Base-by-base conservation (phyloP, 2,113 vertebrate genomes). In the Anguilla rostrata region DNA sequence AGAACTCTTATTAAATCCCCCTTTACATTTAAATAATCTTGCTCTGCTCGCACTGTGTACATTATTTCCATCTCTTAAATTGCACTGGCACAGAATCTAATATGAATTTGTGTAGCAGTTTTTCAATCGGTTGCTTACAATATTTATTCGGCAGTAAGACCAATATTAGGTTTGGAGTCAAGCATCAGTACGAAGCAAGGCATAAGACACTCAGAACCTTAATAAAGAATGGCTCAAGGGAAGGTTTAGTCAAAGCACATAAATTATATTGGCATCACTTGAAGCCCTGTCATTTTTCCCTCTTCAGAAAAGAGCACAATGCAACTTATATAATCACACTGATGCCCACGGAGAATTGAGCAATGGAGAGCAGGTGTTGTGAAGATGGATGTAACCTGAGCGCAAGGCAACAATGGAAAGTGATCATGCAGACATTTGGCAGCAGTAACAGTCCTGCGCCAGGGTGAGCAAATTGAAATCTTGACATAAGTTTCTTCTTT, bases 171-270 rank as follows among this genome's bases (percentile, higher is more conserved):
- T 88, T 94, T 94, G 89, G 91, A 91, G 93, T 92, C 88, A 89
- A 92, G 91, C 94, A 92, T 92, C 90, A 80, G 85, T 57, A 90
- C 87, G 87, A 90, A 90, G 87, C 93, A 92, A 93, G 91, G 91
- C 91, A 93, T 92, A 90, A 92, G 90, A 93, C 1, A 20, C 89
- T 92, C 87, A 84, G 87, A 93, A 91, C 92, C 92, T 92, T 93
- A 94, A 95, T 95, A 95, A 95, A 94, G 92, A 87, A 89, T 88
- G 90, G 92, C 94, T 95, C 93, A 90, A 91, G 94, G 94, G 91
- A 93, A 87, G 91, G 87, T 91, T 94, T 93, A 92, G 87, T 91
- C 53, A 94, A 87, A 91, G 86, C 88, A 90, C 89, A 89, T 92
- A 91, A 93, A 92, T 93, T 92, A 91, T 92, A 83, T 0, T 90